These are phyloP conservation scores for Enteromius fasciolatus DNA, from an alignment of 2,797 vertebrate genomes.

Conservation along the genomic window DNA sequence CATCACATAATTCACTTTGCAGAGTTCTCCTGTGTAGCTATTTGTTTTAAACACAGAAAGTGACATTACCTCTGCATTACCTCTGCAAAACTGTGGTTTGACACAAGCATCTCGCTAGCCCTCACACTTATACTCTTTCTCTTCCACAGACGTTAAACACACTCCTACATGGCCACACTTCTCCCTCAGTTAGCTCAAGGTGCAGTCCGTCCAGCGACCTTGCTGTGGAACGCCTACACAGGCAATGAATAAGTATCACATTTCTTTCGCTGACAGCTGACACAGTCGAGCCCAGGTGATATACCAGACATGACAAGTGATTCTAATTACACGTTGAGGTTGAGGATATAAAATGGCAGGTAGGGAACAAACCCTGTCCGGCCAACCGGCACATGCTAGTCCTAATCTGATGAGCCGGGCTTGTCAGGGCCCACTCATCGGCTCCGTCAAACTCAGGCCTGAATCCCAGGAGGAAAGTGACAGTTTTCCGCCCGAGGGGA, in stretches of 20 bases:
- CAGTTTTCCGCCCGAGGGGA: conserved; percentile 81
- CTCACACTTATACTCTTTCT: conserved; percentile 28
- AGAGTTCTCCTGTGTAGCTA: neutral
- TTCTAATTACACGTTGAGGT: conserved; percentile 86
- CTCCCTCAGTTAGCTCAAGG: conserved; percentile 77
- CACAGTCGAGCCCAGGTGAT: conserved; percentile 82
- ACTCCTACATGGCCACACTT: conserved; percentile 41
- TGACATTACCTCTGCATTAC: conserved; percentile 13
- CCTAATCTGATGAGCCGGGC: conserved; percentile 74
- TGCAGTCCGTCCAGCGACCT: conserved; percentile 80
- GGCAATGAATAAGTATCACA: conserved; percentile 85
- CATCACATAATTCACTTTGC: neutral
- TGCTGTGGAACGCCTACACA: conserved; percentile 77
- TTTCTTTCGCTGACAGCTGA: conserved; percentile 86
- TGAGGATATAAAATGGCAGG: conserved; percentile 84
- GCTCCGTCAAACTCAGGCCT: conserved; percentile 72
- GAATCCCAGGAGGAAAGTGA: conserved; percentile 73
- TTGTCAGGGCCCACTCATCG: conserved; percentile 79
- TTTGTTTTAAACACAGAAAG: conserved; percentile 26
- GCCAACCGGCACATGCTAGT: conserved; percentile 69
- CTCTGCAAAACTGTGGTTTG: conserved; percentile 24
- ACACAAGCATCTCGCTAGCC: neutral
- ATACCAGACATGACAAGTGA: conserved; percentile 86
- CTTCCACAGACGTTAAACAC: conserved; percentile 30
- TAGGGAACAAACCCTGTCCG: conserved; percentile 81